Evolutionary conservation across 2,113 vertebrate genomes (phyloP).

Genomic region (Chamaea fasciata): DNA sequence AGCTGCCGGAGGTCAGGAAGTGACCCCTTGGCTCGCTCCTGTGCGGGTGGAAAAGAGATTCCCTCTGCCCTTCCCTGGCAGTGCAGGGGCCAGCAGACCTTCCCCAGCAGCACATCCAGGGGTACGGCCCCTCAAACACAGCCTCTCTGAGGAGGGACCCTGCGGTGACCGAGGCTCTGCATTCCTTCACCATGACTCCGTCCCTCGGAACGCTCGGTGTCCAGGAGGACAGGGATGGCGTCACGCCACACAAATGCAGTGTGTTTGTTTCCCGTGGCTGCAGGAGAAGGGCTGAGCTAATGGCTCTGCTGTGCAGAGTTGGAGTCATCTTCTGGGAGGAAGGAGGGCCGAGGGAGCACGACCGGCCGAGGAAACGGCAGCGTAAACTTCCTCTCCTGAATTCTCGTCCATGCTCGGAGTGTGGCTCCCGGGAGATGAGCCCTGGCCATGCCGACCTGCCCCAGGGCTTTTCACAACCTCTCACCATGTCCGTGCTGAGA

Average conservation of each 20-base stretch:
- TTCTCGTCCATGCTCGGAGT: accelerated
- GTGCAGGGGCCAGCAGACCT: accelerated
- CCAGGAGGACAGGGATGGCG: not conserved
- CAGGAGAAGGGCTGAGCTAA: not conserved
- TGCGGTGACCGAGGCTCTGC: not conserved
- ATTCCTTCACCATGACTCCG: not conserved
- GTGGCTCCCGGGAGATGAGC: not conserved
- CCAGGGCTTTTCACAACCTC: not conserved
- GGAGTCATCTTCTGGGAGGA: conserved; percentile 6
- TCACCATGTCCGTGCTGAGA: accelerated
- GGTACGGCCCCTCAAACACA: not conserved
- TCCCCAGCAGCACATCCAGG: not conserved
- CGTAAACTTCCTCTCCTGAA: not conserved
- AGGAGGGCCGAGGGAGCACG: not conserved
- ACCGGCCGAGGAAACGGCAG: not conserved
- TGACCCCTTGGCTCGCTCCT: not conserved
- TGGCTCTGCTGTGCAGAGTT: not conserved
- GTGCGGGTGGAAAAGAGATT: not conserved
- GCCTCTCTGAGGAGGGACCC: not conserved
- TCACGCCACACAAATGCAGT: not conserved
- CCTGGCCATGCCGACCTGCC: not conserved
- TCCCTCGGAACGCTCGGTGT: not conserved
- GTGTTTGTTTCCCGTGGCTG: not conserved
- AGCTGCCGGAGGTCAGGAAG: not conserved
- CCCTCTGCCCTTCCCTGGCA: not conserved